These are phyloP conservation scores for Arenicola marina DNA, from an alignment of 2,888 invertebrate species.

Conservation along the genomic window DNA sequence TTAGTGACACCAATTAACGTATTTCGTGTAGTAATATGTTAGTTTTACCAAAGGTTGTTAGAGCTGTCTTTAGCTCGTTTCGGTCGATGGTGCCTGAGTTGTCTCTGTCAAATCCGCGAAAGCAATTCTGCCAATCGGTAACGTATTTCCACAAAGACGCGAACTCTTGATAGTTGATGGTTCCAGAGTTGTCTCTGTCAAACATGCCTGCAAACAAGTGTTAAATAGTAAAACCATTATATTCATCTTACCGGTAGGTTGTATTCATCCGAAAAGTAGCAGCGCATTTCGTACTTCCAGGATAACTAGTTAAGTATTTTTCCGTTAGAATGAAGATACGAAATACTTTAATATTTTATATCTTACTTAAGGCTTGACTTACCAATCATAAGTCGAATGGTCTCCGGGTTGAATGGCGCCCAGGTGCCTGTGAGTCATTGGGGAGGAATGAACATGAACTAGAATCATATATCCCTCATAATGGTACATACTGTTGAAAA, in stretches of 20 bases:
- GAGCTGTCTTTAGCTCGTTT: slow-evolving; percentile 85
- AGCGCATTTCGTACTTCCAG: too few relatives aligned
- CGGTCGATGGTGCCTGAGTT: slow-evolving; percentile 86
- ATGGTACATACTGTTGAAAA: too few relatives aligned
- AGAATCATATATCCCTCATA: too few relatives aligned
- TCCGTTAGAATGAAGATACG: too few relatives aligned
- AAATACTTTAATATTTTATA: too few relatives aligned
- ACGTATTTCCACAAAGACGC: slow-evolving; percentile 97
- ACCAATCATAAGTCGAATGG: slow-evolving; percentile 95
- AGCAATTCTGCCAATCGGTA: slow-evolving; percentile 96
- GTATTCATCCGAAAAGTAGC: too few relatives aligned
- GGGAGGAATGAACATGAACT: too few relatives aligned
- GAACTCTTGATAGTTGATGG: slow-evolving; percentile 93
- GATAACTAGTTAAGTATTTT: too few relatives aligned
- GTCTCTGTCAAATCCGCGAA: slow-evolving; percentile 90
- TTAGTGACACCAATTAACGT: too few relatives aligned
- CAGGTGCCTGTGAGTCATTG: slow-evolving; percentile 89
- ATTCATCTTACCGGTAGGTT: too few relatives aligned
- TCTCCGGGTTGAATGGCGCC: slow-evolving; percentile 97
- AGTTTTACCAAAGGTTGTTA: slow-evolving; percentile 79
- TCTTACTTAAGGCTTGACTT: slow-evolving; percentile 39
- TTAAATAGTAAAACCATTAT: too few relatives aligned
- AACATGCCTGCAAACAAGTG: slow-evolving; percentile 73
- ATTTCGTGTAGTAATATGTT: background rate
- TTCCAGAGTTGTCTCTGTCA: slow-evolving; percentile 85